Evolutionary conservation across 2,888 invertebrate genomes (phyloP).

Genomic region (Actias luna): DNA sequence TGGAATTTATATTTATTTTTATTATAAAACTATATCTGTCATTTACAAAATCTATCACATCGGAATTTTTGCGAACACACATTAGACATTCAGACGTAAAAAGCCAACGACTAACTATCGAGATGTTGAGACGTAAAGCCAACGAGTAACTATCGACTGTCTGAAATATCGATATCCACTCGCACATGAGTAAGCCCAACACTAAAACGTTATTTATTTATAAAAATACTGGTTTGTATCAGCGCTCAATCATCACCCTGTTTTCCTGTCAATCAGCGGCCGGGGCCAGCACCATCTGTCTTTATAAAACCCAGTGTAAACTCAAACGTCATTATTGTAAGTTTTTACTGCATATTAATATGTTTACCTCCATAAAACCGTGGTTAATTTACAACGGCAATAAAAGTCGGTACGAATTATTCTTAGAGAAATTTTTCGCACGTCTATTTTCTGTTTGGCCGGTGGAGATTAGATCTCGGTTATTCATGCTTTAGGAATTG

Average conservation of each 20-base stretch:
- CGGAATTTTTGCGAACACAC: too few species aligned
- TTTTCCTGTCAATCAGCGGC: constrained; percentile 69
- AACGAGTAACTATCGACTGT: too few species aligned
- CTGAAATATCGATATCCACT: constrained; percentile 1
- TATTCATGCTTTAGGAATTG: constrained; percentile 1
- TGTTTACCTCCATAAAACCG: constrained; percentile 64
- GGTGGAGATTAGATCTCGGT: neutral
- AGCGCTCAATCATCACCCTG: constrained; percentile 71
- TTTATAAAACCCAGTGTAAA: constrained; percentile 73
- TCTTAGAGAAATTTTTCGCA: constrained; percentile 14
- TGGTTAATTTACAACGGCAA: constrained; percentile 59
- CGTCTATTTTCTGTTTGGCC: constrained; percentile 14
- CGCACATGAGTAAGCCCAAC: constrained; percentile 30
- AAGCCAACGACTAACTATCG: too few species aligned
- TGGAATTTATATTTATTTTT: too few species aligned
- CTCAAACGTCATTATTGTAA: constrained; percentile 62
- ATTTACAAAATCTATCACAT: too few species aligned
- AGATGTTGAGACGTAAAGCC: too few species aligned
- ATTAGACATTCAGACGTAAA: too few species aligned
- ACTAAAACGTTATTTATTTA: constrained; percentile 67
- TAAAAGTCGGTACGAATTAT: constrained; percentile 46
- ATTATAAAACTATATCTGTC: too few species aligned
- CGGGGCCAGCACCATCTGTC: constrained; percentile 67
- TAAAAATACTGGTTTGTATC: constrained; percentile 74
- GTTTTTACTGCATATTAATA: constrained; percentile 70